Evolutionary conservation across 2,113 vertebrate genomes (phyloP), one percentile per base, ranked within the genome.

Genomic region (Ochotona curzoniae): DNA sequence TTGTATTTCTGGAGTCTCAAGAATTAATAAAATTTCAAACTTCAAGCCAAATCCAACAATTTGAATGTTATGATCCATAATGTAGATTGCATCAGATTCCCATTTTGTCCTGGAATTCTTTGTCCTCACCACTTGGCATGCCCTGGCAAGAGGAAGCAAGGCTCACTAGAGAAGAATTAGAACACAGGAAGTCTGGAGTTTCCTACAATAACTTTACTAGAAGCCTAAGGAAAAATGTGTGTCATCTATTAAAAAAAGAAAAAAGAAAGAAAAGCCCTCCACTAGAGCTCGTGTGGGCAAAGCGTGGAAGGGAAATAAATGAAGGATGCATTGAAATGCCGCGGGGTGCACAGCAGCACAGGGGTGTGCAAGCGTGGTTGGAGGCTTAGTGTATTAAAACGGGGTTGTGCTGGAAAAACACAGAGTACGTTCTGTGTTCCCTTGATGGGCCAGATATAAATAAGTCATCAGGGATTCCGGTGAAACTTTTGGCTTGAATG

Each of bases 401-500:
- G 76, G 83, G 78, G 35, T 21, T 83, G 30, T 57, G n/a, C 47
- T n/a, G 11, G 73, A 60, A 54, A 94, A 95, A 78, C 84, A 64
- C 71, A 87, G 30, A 83, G 23, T 49, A 13, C 82, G 60, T 57
- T 93, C 76, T 91, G 66, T 38, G 86, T 82, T 93, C 74, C 89
- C 84, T 87, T 94, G 93, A 80, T 47, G 47, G 90, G 76, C 23
- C 81, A 75, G 79, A 94, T 95, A 91, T 66, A 92, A 96, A 84
- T 93, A 94, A 95, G 84, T 90, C 90, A 90, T 85, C 84, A 82
- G 93, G 71, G 94, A 94, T 87, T 20, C 76, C 84, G 60, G 78
- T 86, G 93, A 94, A 96, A 95, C 69, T 82, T 96, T 84, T 94
- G 94, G 84, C 86, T 80, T 87, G 23, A 91, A 85, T 91, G 63